phyloP scores from a whole-genome alignment of 2,888 invertebrate genomes.

The Adelognathus sp. region DNA sequence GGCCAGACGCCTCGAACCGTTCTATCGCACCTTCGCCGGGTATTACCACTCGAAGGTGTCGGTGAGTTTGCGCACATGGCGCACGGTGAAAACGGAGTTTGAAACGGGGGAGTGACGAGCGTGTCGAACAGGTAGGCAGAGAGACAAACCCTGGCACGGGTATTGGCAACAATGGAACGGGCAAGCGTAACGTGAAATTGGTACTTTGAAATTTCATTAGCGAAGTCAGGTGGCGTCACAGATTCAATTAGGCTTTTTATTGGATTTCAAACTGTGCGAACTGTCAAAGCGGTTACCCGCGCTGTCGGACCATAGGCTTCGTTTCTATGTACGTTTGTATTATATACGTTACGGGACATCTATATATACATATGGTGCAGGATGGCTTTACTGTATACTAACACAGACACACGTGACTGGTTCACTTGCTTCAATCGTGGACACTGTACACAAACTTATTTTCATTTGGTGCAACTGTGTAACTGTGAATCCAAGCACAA shows the following conservation, averaged over 20 bases:
- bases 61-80: neutral
- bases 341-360: constrained; percentile 1
- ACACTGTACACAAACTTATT: neutral
- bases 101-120: constrained; percentile 18
- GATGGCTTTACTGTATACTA: neutral
- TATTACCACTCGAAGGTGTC: neutral
- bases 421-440: neutral
- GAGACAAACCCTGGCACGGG: constrained; percentile 20
- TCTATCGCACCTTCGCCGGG: neutral
- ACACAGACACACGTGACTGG: neutral
- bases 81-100: neutral
- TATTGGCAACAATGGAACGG: constrained; percentile 59
- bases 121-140: constrained; percentile 66
- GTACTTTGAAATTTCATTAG: constrained; percentile 81
- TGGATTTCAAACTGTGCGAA: constrained; percentile 80
- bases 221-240: constrained; percentile 80
- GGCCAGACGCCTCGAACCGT: neutral
- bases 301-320: constrained; percentile 61
- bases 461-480: neutral
- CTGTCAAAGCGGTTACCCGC: constrained; percentile 78
- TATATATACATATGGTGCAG: neutral
- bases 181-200: constrained; percentile 79
- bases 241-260: constrained; percentile 81
- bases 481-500: no score
- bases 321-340: constrained; percentile 3